Conservation (phyloP, 2,797 vertebrate genomes). For the Pristis pectinata region DNA sequence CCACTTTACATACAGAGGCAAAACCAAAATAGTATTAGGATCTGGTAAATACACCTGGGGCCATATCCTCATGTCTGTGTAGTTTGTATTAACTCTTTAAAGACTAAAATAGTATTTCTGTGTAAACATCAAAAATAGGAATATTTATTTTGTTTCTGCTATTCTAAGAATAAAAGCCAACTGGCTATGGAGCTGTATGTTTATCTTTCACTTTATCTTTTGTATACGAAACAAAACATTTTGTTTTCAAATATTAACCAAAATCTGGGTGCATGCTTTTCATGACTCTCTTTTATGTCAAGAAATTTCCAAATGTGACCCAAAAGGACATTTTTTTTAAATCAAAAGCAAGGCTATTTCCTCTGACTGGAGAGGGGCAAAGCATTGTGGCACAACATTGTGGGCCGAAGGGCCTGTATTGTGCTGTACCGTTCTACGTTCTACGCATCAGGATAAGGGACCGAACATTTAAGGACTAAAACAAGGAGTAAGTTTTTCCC, state of each 20-base stretch:
- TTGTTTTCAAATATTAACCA: not conserved
- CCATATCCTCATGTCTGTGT: not conserved
- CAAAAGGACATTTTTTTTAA: not conserved
- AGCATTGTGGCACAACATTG: no score
- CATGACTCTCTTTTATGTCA: not conserved
- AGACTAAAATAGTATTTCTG: not conserved
- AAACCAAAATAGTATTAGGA: conserved; percentile 39
- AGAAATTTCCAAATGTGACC: not conserved
- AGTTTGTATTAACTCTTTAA: not conserved
- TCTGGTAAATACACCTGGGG: conserved; percentile 1
- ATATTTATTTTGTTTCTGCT: not conserved
- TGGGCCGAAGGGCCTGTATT: no score
- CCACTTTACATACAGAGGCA: conserved; percentile 46
- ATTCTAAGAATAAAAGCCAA: not conserved
- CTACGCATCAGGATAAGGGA: no score
- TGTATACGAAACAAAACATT: not conserved
- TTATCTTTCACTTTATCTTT: no score
- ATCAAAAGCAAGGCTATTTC: no score
- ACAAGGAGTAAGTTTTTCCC: no score
- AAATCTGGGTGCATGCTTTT: not conserved
- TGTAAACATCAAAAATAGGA: not conserved
- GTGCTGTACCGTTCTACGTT: no score
- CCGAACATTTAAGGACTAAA: no score
- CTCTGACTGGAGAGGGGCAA: no score
- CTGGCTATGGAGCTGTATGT: not conserved